Evolutionary conservation across 2,113 vertebrate species (phyloP), one percentile per base, ranked within the genome.

Genomic region (Festucalex cinctus): DNA sequence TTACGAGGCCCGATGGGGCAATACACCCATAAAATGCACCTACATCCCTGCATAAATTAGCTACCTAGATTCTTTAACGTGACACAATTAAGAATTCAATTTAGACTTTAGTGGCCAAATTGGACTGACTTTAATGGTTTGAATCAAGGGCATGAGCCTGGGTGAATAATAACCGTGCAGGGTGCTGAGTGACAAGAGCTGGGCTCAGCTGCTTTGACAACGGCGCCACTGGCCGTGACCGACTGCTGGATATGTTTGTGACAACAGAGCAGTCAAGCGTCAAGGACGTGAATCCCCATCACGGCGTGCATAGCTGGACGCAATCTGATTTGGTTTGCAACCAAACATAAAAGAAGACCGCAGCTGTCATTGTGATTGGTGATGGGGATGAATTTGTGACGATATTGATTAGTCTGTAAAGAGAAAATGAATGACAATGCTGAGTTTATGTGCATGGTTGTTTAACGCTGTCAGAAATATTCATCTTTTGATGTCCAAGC

Each of bases 51-150:
- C 51, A 59, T 43, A 68, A 73, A 82, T 78, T 65, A 81, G 60
- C 49, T 63, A 64, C 56, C 41, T 63, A 44, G 22, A 63, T 24
- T 44, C 57, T 61, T 53, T 70, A 56, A 37, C 54, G 51, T 24
- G n/a, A 54, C 56, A 24, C 76, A 72, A 85, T 82, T 85, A 84
- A 58, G 73, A 48, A 77, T 84, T 84, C n/a, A 83, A 72, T 80
- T 74, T 70, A 73, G 68, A 75, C 73, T 70, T 73, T 12, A 59
- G 69, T n/a, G 28, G 63, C 71, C 62, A 80, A 79, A 79, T 70
- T 84, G 69, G 44, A 65, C 73, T 39, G 62, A 73, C 67, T 79
- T 81, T 67, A 86, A 80, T 81, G 62, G 74, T 82, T 66, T 74
- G 66, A 83, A 83, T 78, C 60, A 78, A 82, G 74, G 75, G 71